Evolutionary conservation across 2,888 invertebrate genomes (phyloP), one percentile per base, ranked within the genome.

Genomic region (Cheilosia scutellata): DNA sequence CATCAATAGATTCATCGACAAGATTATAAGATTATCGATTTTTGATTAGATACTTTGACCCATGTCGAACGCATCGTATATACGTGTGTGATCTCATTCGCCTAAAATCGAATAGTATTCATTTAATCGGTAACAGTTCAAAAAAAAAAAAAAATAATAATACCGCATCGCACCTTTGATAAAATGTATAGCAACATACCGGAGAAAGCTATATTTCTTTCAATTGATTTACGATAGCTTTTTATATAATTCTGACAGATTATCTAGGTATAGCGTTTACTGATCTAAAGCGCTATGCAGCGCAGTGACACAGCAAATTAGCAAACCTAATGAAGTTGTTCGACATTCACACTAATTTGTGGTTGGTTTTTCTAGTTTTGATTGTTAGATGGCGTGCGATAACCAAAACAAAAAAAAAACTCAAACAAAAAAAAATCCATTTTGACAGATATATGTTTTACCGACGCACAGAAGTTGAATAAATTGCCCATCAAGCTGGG

Each of bases 321-420:
- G 71, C 79, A 79, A 79, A 79, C 44, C 79, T 72, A 79, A 79
- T 79, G 72, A 72, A 66, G 72, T 66, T 53, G 65, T 66, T 72
- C 51, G 79, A 72, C 37, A 31, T 60, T 53, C 20, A 7, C 2
- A 53, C 51, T 25, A 29, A 31, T 31, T n/a, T 47, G n/a, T 58
- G 65, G 20, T 44, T 65, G 63, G 42, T 55, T 79, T 71, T 72
- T 57, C 78, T 63, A 44, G 71, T 57, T 55, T 76, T 40, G 27
- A 63, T 51, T 60, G 40, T 58, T 44, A 63, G 57, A 63, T 71
- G 74, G 58, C 63, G 66, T 66, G 65, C 66, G 66, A 51, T 20
- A 11, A 49, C 27, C 27, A 40, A 42, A 31, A 9, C 42, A 31
- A 37, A 40, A 9, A n/a, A 44, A 16, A 44, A 9, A 25, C 3